phyloP scores from a whole-genome alignment of 2,797 vertebrate species.

The Molossus alvarezi region DNA sequence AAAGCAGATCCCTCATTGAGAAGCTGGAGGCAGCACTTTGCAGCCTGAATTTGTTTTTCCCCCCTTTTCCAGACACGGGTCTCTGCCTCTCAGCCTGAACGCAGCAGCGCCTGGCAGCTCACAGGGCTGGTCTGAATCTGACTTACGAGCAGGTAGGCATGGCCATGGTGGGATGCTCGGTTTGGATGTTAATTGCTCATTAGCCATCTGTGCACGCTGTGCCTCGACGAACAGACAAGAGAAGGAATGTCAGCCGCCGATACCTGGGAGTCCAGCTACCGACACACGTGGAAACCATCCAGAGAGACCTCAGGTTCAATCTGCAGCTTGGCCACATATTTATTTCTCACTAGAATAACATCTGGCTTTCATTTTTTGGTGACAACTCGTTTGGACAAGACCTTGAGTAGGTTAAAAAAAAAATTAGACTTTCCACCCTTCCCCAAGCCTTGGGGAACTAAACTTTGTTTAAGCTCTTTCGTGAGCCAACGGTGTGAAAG shows the following conservation, averaged over 20 bases:
- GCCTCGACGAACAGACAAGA: neutral
- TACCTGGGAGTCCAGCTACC: conserved; percentile 73
- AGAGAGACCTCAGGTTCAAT: conserved; percentile 79
- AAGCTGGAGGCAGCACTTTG: conserved; percentile 58
- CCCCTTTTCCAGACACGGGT: neutral
- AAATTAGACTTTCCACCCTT: conserved; percentile 64
- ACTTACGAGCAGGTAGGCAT: neutral
- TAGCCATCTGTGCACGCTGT: neutral
- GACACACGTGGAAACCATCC: conserved; percentile 77
- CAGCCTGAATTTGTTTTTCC: conserved; percentile 42
- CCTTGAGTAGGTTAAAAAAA: conserved; percentile 78
- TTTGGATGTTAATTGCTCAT: conserved; percentile 69
- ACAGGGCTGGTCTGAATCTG: neutral
- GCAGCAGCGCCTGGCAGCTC: neutral
- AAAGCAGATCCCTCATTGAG: conserved; percentile 76
- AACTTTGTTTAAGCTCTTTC: conserved; percentile 77
- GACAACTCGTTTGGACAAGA: conserved; percentile 86
- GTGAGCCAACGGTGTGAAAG: conserved; percentile 68
- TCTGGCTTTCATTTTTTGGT: conserved; percentile 87
- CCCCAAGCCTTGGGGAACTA: conserved; percentile 75
- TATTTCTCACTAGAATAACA: conserved; percentile 85
- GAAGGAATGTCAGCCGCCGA: neutral
- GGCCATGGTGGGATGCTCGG: fast-evolving
- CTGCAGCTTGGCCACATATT: conserved; percentile 76
- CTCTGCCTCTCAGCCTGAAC: conserved; percentile 29